Conservation (phyloP, 2,113 vertebrate genomes). For the Otocyon megalotis region DNA sequence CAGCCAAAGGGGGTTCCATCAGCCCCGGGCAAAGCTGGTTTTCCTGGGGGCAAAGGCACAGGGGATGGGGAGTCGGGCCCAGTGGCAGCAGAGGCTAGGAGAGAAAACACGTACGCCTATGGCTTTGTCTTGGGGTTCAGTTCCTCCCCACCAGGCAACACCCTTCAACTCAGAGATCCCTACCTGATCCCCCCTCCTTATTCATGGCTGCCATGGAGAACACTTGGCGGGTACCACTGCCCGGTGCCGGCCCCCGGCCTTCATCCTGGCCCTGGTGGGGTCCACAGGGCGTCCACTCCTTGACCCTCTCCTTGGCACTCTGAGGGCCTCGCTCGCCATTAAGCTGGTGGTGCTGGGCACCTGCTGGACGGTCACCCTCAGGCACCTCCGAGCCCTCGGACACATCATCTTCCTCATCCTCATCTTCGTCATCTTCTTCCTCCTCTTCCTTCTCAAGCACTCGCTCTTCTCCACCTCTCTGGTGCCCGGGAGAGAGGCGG, state of each 20-base stretch:
- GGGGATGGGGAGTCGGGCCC: conserved; percentile 83
- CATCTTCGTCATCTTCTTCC: conserved; percentile 76
- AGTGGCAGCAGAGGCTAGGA: conserved; percentile 77
- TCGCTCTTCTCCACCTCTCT: conserved; percentile 85
- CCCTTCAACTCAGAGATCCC: background rate
- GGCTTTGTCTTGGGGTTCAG: background rate
- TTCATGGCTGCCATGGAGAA: conserved; percentile 78
- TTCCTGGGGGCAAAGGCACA: conserved; percentile 85
- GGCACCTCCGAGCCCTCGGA: conserved; percentile 82
- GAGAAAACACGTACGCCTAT: background rate
- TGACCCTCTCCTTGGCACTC: conserved; percentile 78
- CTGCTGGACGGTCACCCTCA: conserved; percentile 73
- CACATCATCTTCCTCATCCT: conserved; percentile 81
- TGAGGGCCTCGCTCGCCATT: conserved; percentile 81
- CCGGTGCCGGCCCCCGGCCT: conserved; percentile 66
- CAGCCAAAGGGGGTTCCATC: conserved; percentile 84
- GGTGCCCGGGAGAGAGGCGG: background rate
- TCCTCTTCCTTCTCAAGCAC: conserved; percentile 87
- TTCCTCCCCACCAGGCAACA: background rate
- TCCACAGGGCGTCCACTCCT: conserved; percentile 76
- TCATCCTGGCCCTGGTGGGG: conserved; percentile 75
- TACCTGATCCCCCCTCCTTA: conserved; percentile 84
- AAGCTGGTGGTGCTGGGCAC: conserved; percentile 78
- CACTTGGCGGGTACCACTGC: conserved; percentile 69
- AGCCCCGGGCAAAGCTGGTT: conserved; percentile 81